phyloP scores from a whole-genome alignment of 2,797 vertebrate genomes.

The Pseudochaenichthys georgianus region DNA sequence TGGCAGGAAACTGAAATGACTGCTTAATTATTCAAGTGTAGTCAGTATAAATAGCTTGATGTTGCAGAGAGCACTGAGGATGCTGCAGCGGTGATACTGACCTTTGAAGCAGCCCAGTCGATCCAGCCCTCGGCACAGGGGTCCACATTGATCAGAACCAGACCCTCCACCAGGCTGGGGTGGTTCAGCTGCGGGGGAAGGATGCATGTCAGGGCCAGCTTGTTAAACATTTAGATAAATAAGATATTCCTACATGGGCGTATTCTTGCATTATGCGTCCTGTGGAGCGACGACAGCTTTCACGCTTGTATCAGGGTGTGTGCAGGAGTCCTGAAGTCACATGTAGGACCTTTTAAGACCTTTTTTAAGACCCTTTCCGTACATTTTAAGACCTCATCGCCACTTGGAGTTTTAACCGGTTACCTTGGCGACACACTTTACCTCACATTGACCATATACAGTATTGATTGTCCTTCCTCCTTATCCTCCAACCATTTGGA shows the following conservation, averaged over 20 bases:
- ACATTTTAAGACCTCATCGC: no score
- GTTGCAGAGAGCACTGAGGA: neutral
- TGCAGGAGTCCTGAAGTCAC: no score
- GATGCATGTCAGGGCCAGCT: constrained; percentile 2
- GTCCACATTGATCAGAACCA: constrained; percentile 95
- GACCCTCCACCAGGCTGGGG: constrained; percentile 92
- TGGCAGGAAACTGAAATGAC: constrained; percentile 7
- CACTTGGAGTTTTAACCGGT: no score
- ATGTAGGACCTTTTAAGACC: no score
- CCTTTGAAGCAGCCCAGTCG: constrained; percentile 98
- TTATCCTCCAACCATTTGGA: no score
- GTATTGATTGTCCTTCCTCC: no score
- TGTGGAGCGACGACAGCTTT: neutral
- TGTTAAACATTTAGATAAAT: neutral
- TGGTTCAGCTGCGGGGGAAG: constrained; percentile 88
- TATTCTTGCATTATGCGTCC: neutral
- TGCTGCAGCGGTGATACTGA: constrained; percentile 53
- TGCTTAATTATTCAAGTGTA: constrained; percentile 30
- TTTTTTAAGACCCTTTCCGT: no score
- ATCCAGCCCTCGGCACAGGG: constrained; percentile 99
- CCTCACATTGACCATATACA: no score
- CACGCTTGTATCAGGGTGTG: neutral
- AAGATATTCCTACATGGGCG: neutral
- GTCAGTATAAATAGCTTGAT: no score
- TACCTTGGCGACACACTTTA: no score